Evolutionary conservation across 2,888 invertebrate genomes (phyloP), one percentile per base, ranked within the genome.

Genomic region (Drosophila monieri): DNA sequence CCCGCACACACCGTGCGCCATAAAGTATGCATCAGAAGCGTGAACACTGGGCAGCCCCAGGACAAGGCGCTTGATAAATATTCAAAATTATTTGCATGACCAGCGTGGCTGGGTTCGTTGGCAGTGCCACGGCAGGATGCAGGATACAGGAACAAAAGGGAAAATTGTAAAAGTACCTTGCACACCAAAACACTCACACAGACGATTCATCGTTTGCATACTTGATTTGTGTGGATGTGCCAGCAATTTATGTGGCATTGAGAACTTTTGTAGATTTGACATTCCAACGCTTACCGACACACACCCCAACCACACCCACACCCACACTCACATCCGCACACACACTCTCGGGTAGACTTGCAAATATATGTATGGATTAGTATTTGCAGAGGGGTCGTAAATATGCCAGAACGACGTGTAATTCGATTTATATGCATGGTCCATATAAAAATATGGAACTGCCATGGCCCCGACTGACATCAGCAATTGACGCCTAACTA

Each of bases 41-140:
- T 74, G 64, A 71, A 61, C 58, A 58, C 49, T 53, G 67, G 65
- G 72, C 59, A 68, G 67, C 62, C 56, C 68, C 55, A 52, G 65
- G 69, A 61, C 54, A 55, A 58, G 57, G 49, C 67, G 71, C 77
- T 79, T 88, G 83, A 81, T 85, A 88, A 88, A 83, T 88, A 88
- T 88, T 83, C 85, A 81, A 88, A 83, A 85, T 81, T 72, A 77
- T 81, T 77, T 81, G 81, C 86, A 81, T 79, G 85, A 74, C 54
- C 72, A 70, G 64, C 67, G 71, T 55, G 41, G 54, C 66, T 12
- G 71, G 46, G 60, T 41, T 57, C 47, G 60, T 62, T 41, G 61
- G 80, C 39, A 54, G 25, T 14, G 15, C 15, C 41, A 55, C 23
- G 25, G 51, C 21, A 35, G 32, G 44, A 23, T 32, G 44, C n/a